phyloP scores from a whole-genome alignment of 92 coral and sea anemone genomes.

The Actinostola sp. region DNA sequence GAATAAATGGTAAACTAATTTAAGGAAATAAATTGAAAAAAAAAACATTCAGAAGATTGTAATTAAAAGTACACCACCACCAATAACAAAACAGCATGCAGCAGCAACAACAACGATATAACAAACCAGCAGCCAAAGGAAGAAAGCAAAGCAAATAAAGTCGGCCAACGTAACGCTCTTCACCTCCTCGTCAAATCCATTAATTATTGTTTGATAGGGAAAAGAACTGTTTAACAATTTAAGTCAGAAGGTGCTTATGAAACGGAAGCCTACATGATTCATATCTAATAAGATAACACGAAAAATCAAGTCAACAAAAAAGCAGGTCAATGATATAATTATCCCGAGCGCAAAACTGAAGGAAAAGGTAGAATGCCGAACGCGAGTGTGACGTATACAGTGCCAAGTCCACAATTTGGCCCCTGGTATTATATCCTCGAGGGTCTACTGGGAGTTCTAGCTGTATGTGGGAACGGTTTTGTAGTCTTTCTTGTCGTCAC shows the following conservation, averaged over 20 bases:
- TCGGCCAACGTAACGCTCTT: too few relatives aligned
- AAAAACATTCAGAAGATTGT: too few relatives aligned
- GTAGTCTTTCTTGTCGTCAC: constrained; percentile 36
- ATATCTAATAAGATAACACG: background rate
- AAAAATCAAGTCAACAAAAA: background rate
- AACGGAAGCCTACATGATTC: background rate
- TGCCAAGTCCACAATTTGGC: background rate
- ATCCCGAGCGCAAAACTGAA: too few relatives aligned
- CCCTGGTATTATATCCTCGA: constrained; percentile 18
- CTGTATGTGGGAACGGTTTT: constrained; percentile 31
- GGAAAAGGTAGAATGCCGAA: constrained; percentile 3
- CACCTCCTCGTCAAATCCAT: background rate
- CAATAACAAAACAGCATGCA: too few relatives aligned
- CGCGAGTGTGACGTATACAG: background rate
- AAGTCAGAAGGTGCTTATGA: background rate
- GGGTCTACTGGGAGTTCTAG: constrained; percentile 21
- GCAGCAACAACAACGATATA: too few relatives aligned
- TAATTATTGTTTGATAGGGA: background rate
- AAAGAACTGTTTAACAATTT: background rate
- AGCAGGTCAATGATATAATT: too few relatives aligned
- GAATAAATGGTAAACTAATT: too few relatives aligned
- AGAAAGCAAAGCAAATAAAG: background rate
- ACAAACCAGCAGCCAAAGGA: background rate
- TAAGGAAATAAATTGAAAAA: too few relatives aligned
- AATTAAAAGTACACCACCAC: too few relatives aligned